Percentiles rank a stretch among this genome's conserved stretches.
Evolutionary conservation across 2,797 vertebrate genomes (phyloP).

Genomic region (Eulemur albifrons): DNA sequence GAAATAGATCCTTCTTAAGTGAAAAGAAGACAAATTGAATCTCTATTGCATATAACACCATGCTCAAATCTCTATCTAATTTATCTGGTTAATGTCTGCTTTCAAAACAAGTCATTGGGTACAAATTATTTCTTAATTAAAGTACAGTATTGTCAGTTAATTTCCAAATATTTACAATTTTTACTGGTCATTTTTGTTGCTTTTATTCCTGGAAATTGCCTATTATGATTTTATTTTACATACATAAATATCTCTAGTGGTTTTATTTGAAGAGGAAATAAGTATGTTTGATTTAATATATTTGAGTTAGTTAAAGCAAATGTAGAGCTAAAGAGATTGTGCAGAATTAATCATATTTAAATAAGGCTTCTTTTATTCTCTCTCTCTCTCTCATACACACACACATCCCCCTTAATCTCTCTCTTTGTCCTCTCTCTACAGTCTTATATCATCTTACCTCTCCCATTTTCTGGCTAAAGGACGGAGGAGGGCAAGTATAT

Average conservation of each 20-base stretch:
- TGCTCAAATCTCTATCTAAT: not conserved
- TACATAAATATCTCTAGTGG: not conserved
- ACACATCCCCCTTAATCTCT: not conserved
- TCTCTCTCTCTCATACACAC: no score
- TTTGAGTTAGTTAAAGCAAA: not conserved
- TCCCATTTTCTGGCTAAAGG: not conserved
- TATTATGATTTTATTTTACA: not conserved
- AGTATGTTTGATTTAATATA: not conserved
- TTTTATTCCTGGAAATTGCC: not conserved
- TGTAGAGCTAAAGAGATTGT: not conserved
- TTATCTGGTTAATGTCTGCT: not conserved
- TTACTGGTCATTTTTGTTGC: not conserved
- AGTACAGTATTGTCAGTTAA: not conserved
- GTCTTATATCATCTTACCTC: not conserved
- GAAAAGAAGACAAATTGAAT: not conserved
- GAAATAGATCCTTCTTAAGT: not conserved
- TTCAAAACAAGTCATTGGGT: not conserved
- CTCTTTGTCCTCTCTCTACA: not conserved
- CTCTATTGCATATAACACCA: not conserved
- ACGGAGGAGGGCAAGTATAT: not conserved
- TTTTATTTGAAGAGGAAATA: not conserved
- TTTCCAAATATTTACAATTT: not conserved
- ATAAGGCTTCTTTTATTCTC: not conserved
- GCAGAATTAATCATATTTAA: not conserved
- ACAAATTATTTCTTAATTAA: conserved; percentile 7